These are phyloP conservation scores for Peromyscus californicus DNA, from an alignment of 2,113 vertebrate species.

Conservation along the genomic window DNA sequence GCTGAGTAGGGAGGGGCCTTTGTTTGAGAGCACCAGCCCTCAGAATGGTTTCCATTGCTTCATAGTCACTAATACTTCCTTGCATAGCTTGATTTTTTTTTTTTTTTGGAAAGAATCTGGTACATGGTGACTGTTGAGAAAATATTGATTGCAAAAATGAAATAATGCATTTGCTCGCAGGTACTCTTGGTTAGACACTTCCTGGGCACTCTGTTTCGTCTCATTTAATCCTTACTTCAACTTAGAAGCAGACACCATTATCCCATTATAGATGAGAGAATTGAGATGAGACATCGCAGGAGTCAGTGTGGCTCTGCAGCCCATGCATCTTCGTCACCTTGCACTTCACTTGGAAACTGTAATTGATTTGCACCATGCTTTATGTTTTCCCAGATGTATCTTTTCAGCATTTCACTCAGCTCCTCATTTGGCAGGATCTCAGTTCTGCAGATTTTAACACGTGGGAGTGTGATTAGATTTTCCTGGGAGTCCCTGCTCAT, in stretches of 20 bases:
- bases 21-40: not conserved
- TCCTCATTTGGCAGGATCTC: slow-evolving; percentile 47
- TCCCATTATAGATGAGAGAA: not conserved
- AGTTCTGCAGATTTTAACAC: not conserved
- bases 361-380: not conserved
- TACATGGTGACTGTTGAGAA: not conserved
- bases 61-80: not conserved
- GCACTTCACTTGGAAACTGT: not conserved
- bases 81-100: not conserved
- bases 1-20: not conserved
- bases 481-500: not conserved
- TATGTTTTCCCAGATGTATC: not conserved
- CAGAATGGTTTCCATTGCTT: not conserved
- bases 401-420: slow-evolving; percentile 45
- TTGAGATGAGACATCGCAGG: not conserved
- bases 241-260: not conserved
- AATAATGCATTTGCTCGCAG: not conserved
- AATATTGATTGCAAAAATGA: slow-evolving; percentile 11
- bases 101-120: not conserved
- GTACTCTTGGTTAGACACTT: not conserved
- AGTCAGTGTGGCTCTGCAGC: not conserved
- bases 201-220: not conserved
- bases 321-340: not conserved
- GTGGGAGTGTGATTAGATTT: slow-evolving; percentile 38
- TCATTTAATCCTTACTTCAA: not conserved